Evolutionary conservation across 2,113 vertebrate genomes (phyloP), one percentile per base, ranked within the genome.

Genomic region (Hemiprocne comata): DNA sequence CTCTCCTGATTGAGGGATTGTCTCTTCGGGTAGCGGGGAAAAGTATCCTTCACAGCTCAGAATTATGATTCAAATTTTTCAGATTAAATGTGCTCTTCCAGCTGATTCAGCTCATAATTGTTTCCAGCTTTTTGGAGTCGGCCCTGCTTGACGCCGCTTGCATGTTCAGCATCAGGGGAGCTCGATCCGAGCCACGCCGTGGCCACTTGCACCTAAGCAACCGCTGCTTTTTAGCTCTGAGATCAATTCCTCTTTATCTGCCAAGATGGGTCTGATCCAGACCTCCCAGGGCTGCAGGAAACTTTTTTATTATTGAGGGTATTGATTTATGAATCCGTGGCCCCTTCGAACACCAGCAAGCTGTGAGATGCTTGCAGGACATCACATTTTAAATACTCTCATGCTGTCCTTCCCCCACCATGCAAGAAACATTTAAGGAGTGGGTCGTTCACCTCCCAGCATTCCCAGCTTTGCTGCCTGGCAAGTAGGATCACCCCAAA

Each of bases 1-100:
- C 93, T 94, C 93, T 94, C 93, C 93, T 96, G 95, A 97, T 97
- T 97, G 95, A 97, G 93, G 95, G 80, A 96, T 95, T 96, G 95
- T 96, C 94, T 96, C 91, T 87, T 93, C 1, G 80, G 91, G 79
- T 93, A 87, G 94, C 79, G 87, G 79, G 60, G 55, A 71, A 87
- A 21, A 94, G 91, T 69, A 94, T 95, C 95, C 91, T 95, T 92
- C 84, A 28, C 91, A 79, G 93, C 89, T 81, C 2, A 3, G 96
- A 92, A 97, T 97, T 96, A 95, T 95, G 93, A 96, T 97, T 97
- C 94, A 96, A 87, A 97, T 97, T 33, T 71, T 57, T 87, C 73
- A 31, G 48, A 66, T 92, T 81, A 19, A 85, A 78, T 75, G 80
- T 36, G 76, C 80, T 92, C 93, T 78, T 95, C 73, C 86, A 92